Conservation (phyloP, 2,888 invertebrate species). For the Chrysolina americana region DNA sequence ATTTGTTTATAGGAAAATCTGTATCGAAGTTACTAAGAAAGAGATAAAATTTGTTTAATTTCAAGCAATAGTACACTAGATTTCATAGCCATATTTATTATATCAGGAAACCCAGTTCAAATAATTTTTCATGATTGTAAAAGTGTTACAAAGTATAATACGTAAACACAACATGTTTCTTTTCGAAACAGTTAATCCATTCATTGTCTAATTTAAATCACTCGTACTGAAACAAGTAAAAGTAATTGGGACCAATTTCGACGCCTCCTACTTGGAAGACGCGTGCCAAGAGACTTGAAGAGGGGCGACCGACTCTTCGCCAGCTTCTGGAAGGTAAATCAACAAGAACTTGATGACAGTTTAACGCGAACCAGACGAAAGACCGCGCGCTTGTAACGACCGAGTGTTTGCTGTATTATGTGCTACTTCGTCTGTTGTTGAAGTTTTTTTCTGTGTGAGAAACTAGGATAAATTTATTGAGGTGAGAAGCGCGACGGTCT, state of each 20-base stretch:
- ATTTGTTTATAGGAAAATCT: no score
- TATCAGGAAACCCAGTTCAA: no score
- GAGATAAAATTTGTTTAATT: no score
- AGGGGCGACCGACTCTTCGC: not conserved
- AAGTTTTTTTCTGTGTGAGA: slow-evolving; percentile 6
- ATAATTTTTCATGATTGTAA: no score
- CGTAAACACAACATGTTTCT: slow-evolving; percentile 9
- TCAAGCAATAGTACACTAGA: no score
- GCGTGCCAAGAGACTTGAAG: slow-evolving; percentile 20
- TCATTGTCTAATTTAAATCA: slow-evolving; percentile 17
- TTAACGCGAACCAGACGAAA: slow-evolving; percentile 11
- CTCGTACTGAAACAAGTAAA: slow-evolving; percentile 11
- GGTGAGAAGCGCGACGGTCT: not conserved
- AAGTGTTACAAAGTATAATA: not conserved
- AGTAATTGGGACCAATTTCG: slow-evolving; percentile 11
- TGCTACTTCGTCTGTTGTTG: slow-evolving; percentile 17
- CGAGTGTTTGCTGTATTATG: slow-evolving; percentile 18
- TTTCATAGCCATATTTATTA: no score
- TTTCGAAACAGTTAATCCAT: slow-evolving; percentile 19
- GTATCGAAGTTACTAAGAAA: no score
- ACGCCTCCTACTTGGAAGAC: not conserved
- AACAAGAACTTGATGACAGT: slow-evolving; percentile 27
- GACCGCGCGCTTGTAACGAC: not conserved
- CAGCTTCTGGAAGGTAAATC: slow-evolving; percentile 16
- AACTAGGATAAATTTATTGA: slow-evolving; percentile 20